These are phyloP conservation scores for Eupithecia subfuscata DNA, from an alignment of 2,888 invertebrate species.

Conservation along the genomic window DNA sequence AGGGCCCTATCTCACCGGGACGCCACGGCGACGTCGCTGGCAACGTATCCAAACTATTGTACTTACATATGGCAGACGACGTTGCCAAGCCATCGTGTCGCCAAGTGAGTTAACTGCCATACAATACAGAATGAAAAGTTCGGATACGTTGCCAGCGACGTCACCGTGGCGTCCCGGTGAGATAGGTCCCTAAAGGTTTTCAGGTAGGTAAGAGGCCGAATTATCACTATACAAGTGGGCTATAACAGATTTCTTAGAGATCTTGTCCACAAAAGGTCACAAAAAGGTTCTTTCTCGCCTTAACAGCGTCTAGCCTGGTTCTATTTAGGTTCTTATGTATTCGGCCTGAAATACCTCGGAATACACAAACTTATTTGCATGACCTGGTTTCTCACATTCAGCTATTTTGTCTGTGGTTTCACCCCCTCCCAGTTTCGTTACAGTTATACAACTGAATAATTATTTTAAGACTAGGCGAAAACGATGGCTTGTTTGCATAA, in stretches of 20 bases:
- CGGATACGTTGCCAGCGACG: too few relatives aligned
- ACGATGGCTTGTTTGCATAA: not conserved
- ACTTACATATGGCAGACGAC: too few relatives aligned
- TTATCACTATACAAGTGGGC: not conserved
- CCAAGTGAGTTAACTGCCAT: too few relatives aligned
- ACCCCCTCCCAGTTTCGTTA: not conserved
- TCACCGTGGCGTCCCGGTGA: too few relatives aligned
- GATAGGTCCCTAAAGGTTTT: not conserved
- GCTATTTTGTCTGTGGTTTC: constrained; percentile 5
- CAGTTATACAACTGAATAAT: not conserved
- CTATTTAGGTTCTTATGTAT: not conserved
- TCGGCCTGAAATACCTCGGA: not conserved
- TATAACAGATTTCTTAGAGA: not conserved
- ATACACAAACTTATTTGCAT: constrained; percentile 11
- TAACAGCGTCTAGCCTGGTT: not conserved
- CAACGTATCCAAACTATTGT: too few relatives aligned
- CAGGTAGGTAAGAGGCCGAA: not conserved
- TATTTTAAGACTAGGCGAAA: not conserved
- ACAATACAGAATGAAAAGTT: too few relatives aligned
- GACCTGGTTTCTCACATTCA: constrained; percentile 20
- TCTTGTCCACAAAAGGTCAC: not conserved
- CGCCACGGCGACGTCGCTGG: too few relatives aligned
- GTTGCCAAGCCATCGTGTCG: too few relatives aligned
- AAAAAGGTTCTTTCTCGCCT: not conserved
- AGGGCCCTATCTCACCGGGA: too few relatives aligned